These are phyloP conservation scores for Lucinisca nassula DNA, from an alignment of 2,888 invertebrate genomes.

Conservation along the genomic window DNA sequence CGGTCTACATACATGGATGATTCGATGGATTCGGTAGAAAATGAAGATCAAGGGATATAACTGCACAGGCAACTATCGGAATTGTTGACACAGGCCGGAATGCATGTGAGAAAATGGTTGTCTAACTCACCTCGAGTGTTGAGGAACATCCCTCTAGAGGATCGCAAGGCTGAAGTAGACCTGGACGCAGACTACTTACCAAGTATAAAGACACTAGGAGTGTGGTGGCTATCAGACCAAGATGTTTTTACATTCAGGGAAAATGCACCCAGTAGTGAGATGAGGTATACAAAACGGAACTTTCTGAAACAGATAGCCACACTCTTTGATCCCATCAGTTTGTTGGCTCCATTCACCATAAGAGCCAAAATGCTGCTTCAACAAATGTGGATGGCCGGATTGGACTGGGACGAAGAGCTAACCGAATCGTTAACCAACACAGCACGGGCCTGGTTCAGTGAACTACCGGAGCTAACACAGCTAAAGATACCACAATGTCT, in stretches of 20 bases:
- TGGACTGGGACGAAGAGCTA: too few relatives aligned
- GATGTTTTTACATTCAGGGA: too few relatives aligned
- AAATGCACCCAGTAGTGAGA: too few relatives aligned
- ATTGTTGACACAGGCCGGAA: not conserved
- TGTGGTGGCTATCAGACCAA: too few relatives aligned
- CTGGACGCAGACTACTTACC: not conserved
- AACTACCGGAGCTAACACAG: not conserved
- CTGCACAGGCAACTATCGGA: not conserved
- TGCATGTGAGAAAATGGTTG: not conserved
- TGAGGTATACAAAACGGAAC: conserved; percentile 56
- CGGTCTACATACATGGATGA: too few relatives aligned
- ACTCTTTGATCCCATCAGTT: not conserved
- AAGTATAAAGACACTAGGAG: not conserved
- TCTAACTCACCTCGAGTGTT: too few relatives aligned
- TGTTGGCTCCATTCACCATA: not conserved
- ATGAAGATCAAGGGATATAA: not conserved
- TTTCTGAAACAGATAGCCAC: not conserved
- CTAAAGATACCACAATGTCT: too few relatives aligned
- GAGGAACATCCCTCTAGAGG: too few relatives aligned
- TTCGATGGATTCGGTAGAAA: not conserved
- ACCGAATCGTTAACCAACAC: too few relatives aligned
- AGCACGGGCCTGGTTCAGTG: not conserved
- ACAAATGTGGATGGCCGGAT: too few relatives aligned
- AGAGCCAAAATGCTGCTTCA: not conserved
- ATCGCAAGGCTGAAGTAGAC: not conserved